These are phyloP conservation scores for Poeciliopsis paucimaculata DNA, from an alignment of 2,797 vertebrate species.

Conservation along the genomic window DNA sequence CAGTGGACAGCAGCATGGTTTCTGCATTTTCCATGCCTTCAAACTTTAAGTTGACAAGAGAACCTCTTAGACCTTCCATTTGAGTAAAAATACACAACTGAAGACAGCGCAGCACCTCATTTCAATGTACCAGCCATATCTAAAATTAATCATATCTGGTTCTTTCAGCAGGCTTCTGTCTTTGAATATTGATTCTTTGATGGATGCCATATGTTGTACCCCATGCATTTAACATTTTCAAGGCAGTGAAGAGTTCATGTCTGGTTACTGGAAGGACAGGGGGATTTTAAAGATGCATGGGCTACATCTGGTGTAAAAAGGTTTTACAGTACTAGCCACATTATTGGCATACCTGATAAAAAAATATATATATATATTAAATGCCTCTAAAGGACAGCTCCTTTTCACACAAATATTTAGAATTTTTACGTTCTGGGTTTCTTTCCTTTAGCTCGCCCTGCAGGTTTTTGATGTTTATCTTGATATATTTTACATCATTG, in stretches of 20 bases:
- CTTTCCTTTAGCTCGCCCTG: background rate
- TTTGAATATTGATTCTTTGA: constrained; percentile 62
- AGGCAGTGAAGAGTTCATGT: constrained; percentile 23
- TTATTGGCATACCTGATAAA: background rate
- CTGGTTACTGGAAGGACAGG: constrained; percentile 18
- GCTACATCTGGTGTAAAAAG: constrained; percentile 19
- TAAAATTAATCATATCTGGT: constrained; percentile 59
- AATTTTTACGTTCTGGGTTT: background rate
- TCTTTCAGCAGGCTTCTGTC: constrained; percentile 35
- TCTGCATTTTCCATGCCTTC: constrained; percentile 52
- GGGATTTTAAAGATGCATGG: constrained; percentile 52
- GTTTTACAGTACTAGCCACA: background rate
- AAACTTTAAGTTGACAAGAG: constrained; percentile 34
- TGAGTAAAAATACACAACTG: constrained; percentile 8
- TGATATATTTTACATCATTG: background rate
- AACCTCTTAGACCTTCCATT: constrained; percentile 20
- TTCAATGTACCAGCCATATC: constrained; percentile 44
- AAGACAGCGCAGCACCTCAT: constrained; percentile 29
- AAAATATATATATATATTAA: background rate
- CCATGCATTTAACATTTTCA: constrained; percentile 62
- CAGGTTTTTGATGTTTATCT: background rate
- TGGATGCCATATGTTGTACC: constrained; percentile 55
- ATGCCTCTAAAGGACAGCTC: background rate
- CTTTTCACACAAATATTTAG: background rate
- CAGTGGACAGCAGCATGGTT: constrained; percentile 64